Evolutionary conservation across 2,888 invertebrate genomes (phyloP).

Genomic region (Sminthurinus aureus): DNA sequence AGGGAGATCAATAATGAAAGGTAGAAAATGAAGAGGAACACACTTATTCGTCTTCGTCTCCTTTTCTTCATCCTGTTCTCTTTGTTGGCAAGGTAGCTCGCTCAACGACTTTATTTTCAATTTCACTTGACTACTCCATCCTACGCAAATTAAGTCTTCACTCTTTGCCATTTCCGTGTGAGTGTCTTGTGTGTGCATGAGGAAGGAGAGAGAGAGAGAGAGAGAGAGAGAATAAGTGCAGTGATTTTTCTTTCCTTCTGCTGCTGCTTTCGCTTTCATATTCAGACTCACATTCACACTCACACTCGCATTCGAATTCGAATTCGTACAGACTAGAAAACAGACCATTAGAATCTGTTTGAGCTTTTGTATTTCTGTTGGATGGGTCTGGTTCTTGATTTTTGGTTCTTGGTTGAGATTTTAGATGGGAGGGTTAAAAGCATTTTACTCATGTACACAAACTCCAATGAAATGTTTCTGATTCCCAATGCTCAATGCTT

Average conservation of each 20-base stretch:
- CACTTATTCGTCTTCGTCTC: not conserved
- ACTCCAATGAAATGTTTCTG: too few species aligned
- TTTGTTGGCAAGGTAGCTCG: not conserved
- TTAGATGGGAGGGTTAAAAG: too few species aligned
- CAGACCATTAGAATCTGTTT: not conserved
- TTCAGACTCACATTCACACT: not conserved
- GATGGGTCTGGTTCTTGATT: too few species aligned
- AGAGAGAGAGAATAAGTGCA: not conserved
- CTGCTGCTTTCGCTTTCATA: not conserved
- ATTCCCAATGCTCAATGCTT: too few species aligned
- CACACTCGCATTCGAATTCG: too few species aligned
- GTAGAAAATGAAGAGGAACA: not conserved
- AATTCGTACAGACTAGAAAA: not conserved
- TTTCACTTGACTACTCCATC: conserved; percentile 35
- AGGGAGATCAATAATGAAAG: not conserved
- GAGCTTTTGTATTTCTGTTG: not conserved
- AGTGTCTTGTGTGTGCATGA: conserved; percentile 8
- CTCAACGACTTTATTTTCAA: conserved; percentile 25
- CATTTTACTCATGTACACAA: too few species aligned
- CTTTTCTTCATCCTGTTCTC: not conserved
- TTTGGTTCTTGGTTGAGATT: not conserved
- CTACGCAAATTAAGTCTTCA: conserved; percentile 34
- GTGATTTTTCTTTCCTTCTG: not conserved
- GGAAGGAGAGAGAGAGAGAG: too few species aligned
- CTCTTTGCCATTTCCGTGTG: not conserved